Evolutionary conservation across 2,113 vertebrate species (phyloP), one percentile per base, ranked within the genome.

Genomic region (Morone saxatilis): DNA sequence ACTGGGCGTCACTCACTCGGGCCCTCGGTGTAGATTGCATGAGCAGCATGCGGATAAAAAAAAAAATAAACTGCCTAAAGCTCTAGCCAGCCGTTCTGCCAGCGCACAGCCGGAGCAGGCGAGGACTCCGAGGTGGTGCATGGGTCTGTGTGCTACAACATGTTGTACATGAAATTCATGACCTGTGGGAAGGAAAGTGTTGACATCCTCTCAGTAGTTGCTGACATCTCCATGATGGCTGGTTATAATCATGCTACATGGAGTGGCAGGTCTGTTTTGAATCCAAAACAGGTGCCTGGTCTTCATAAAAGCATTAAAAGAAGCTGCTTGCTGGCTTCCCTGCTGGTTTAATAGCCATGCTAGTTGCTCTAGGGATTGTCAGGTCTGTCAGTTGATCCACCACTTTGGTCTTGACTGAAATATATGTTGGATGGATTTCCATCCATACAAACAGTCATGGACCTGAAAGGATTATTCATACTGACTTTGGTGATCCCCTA

Each of bases 1-100:
- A 94, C 90, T 1, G 9, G 57, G 70, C 71, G 20, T 84, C 83
- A 61, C 76, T 86, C 87, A 31, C 70, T 63, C 25, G 4, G 69
- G 20, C 69, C 70, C 17, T 62, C 17, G 8, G 73, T 54, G 75
- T 76, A 11, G 70, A 81, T 81, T 75, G 66, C 87, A 81, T 25
- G 86, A 84, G 84, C 77, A 76, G 86, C 81, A 81, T 78, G 75
- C 20, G 19, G 80, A 89, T 87, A 78, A 76, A 80, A 81, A 76
- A 31, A 31, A 31, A 80, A 81, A 76, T n/a, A n/a, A n/a, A 62
- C 86, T 43, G 56, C 85, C 84, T 54, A 6, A 71, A 87, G 80
- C 88, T 50, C 60, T 57, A 47, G 66, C 48, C 82, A n/a, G 83
- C 43, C 51, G 1, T 13, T 48, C 57, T 74, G 81, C 76, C 80